These are phyloP conservation scores for Nerophis ophidion DNA, from an alignment of 2,113 vertebrate species.

Conservation along the genomic window DNA sequence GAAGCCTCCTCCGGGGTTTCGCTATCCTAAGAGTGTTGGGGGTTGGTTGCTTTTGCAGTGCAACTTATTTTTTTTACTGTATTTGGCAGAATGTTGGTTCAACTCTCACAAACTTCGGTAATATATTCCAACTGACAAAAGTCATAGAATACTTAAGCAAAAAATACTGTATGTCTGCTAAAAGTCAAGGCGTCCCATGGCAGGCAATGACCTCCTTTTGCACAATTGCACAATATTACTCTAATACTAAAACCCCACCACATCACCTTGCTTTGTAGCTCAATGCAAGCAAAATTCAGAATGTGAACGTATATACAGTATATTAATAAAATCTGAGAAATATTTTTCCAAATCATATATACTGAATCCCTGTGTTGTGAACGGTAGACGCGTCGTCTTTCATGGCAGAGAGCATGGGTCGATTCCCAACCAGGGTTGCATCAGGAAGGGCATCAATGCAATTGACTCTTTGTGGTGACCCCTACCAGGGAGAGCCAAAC, in stretches of 20 bases:
- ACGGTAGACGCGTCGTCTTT: too few relatives aligned
- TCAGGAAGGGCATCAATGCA: too few relatives aligned
- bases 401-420: too few relatives aligned
- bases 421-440: too few relatives aligned
- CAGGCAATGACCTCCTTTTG: conserved; percentile 4
- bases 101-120: conserved; percentile 32
- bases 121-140: conserved; percentile 13
- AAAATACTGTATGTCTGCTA: not conserved
- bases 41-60: conserved; percentile 39
- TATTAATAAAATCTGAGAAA: too few relatives aligned
- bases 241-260: not conserved
- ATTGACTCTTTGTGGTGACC: too few relatives aligned
- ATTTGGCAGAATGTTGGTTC: conserved; percentile 39
- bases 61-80: conserved; percentile 31
- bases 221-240: conserved; percentile 1
- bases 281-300: too few relatives aligned
- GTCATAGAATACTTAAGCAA: not conserved
- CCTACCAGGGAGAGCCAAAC: too few relatives aligned
- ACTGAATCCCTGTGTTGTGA: too few relatives aligned
- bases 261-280: too few relatives aligned
- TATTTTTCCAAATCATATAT: too few relatives aligned
- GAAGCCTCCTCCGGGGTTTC: conserved; percentile 58
- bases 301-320: too few relatives aligned
- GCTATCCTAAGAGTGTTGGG: conserved; percentile 61
- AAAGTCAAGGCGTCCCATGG: conserved; percentile 2